phyloP scores from a whole-genome alignment of 1,140 invertebrate species.

The Atta texana region DNA sequence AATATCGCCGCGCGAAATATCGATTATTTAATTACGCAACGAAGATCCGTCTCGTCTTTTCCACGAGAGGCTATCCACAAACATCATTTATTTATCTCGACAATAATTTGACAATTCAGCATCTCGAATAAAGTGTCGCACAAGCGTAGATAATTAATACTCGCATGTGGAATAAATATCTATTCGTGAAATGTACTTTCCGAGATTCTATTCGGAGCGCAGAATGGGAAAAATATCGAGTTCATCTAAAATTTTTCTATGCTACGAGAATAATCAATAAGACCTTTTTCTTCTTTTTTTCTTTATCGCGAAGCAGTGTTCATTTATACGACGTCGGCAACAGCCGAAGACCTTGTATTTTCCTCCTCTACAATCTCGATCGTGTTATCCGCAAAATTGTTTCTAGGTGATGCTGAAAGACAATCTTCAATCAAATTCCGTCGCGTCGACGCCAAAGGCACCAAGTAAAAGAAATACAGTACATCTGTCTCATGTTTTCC shows the following conservation, averaged over 20 bases:
- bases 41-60: conserved; percentile 1
- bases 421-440: conserved; percentile 66
- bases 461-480: conserved; percentile 69
- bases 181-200: conserved; percentile 47
- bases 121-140: conserved; percentile 12
- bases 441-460: conserved; percentile 70
- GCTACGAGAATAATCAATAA: conserved; percentile 49
- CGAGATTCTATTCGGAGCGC: conserved; percentile 47
- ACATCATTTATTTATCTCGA: conserved; percentile 17
- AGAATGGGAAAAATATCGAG: conserved; percentile 57
- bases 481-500: conserved; percentile 21
- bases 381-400: conserved; percentile 41
- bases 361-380: conserved; percentile 11
- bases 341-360: background rate
- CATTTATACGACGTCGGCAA: conserved; percentile 61
- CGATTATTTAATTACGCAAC: conserved; percentile 31
- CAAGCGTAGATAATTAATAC: conserved; percentile 33
- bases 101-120: conserved; percentile 40
- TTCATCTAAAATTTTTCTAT: conserved; percentile 32
- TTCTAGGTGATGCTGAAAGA: conserved; percentile 67
- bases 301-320: conserved; percentile 29
- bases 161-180: conserved; percentile 38
- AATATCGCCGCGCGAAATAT: background rate
- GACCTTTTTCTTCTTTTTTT: conserved; percentile 6
- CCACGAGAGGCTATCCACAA: background rate